Evolutionary conservation across 2,888 invertebrate species (phyloP).

Genomic region (Lobophora halterata): DNA sequence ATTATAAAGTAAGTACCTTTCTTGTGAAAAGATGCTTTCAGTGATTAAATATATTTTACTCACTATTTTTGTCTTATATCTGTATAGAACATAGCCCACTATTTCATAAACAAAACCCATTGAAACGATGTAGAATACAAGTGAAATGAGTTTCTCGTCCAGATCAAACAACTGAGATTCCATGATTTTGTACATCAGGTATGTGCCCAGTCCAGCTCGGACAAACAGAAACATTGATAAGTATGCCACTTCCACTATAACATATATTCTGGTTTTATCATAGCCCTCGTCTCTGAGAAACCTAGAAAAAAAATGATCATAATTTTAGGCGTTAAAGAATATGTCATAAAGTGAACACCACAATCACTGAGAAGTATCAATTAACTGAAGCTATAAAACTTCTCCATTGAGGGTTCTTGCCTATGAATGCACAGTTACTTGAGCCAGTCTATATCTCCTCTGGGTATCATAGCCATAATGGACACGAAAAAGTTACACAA

Average conservation of each 20-base stretch:
- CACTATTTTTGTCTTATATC: constrained; percentile 59
- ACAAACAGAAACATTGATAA: constrained; percentile 69
- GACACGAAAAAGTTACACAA: no score
- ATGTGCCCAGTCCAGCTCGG: constrained; percentile 77
- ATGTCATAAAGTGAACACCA: no score
- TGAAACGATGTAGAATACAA: constrained; percentile 66
- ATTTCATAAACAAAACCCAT: constrained; percentile 69
- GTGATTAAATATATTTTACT: constrained; percentile 44
- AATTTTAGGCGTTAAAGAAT: no score
- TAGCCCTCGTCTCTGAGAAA: constrained; percentile 76
- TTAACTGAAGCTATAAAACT: no score
- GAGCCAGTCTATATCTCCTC: no score
- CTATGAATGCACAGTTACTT: no score
- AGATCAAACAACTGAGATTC: constrained; percentile 60
- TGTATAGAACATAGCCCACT: constrained; percentile 59
- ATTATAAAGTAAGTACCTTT: no score
- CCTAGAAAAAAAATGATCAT: constrained; percentile 41
- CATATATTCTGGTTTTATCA: constrained; percentile 63
- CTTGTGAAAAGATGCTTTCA: no score
- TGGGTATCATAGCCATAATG: no score
- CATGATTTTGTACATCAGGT: constrained; percentile 63
- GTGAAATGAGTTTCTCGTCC: constrained; percentile 59
- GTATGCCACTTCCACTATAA: constrained; percentile 72
- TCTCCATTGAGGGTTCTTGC: no score
- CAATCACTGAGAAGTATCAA: no score